Conservation (phyloP, 1,140 invertebrate species). For the Macrobrachium nipponense region DNA sequence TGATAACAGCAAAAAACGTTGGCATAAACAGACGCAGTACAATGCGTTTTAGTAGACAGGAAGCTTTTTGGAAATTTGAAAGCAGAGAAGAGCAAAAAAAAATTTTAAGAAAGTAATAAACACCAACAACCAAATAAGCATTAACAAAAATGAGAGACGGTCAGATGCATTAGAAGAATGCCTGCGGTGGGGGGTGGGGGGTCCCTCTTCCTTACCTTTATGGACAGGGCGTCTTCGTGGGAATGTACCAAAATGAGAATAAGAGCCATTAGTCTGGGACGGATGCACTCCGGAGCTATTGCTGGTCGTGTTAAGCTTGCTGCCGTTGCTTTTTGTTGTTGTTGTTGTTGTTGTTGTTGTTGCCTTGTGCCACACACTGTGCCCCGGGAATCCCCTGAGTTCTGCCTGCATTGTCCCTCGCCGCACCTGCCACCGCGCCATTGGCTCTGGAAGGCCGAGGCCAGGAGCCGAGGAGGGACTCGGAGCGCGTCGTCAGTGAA, state of each 20-base stretch:
- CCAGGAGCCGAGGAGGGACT: conserved; percentile 30
- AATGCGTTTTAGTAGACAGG: no score
- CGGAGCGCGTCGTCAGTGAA: background rate
- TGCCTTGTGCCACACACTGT: background rate
- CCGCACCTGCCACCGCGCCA: background rate
- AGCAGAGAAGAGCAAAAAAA: no score
- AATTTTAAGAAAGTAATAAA: background rate
- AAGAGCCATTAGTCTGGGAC: conserved; percentile 14
- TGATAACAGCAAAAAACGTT: no score
- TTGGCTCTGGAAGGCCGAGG: conserved; percentile 39
- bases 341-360: background rate
- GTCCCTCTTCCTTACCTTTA: conserved; percentile 35
- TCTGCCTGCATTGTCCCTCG: background rate
- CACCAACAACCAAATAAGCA: background rate
- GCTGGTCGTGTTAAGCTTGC: background rate
- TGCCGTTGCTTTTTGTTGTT: background rate
- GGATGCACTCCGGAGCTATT: background rate
- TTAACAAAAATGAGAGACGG: background rate
- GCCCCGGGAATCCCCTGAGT: conserved; percentile 5
- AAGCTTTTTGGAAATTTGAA: no score
- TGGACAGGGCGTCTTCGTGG: conserved; percentile 46
- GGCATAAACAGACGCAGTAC: no score
- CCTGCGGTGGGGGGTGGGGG: no score
- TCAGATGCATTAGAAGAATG: background rate
- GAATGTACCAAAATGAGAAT: conserved; percentile 56